Conservation (phyloP, 2,888 invertebrate species). For the Heliconius ethilla region DNA sequence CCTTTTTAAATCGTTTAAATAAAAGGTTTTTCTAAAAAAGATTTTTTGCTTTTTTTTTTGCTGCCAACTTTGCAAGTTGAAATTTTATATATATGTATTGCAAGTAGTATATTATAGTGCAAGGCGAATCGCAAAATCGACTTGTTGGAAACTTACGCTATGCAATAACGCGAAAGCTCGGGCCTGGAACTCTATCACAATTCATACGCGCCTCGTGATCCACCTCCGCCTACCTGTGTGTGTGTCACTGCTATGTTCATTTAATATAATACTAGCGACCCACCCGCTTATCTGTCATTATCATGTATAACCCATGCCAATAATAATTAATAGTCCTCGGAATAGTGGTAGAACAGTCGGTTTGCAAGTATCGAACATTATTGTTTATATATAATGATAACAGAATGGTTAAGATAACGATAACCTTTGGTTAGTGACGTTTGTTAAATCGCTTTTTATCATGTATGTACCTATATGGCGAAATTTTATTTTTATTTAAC, state of each 20-base stretch:
- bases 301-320: too few species aligned
- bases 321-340: background rate
- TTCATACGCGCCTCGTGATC: background rate
- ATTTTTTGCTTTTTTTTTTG: background rate
- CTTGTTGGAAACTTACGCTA: slow-evolving; percentile 8
- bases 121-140: slow-evolving; percentile 12
- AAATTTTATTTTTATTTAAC: background rate
- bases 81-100: too few species aligned
- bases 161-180: slow-evolving; percentile 14
- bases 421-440: background rate
- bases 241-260: background rate
- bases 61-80: too few species aligned
- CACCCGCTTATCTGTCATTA: background rate
- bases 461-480: background rate
- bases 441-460: background rate
- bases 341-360: background rate
- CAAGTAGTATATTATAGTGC: background rate
- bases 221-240: background rate
- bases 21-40: too few species aligned
- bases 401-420: background rate
- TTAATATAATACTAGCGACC: background rate
- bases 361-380: background rate
- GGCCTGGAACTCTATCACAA: background rate
- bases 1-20: too few species aligned
- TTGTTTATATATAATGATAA: background rate